Percentiles rank a stretch among this genome's conserved stretches.
Conservation (phyloP, 2,797 vertebrate species). For the Gymnothorax javanicus region DNA sequence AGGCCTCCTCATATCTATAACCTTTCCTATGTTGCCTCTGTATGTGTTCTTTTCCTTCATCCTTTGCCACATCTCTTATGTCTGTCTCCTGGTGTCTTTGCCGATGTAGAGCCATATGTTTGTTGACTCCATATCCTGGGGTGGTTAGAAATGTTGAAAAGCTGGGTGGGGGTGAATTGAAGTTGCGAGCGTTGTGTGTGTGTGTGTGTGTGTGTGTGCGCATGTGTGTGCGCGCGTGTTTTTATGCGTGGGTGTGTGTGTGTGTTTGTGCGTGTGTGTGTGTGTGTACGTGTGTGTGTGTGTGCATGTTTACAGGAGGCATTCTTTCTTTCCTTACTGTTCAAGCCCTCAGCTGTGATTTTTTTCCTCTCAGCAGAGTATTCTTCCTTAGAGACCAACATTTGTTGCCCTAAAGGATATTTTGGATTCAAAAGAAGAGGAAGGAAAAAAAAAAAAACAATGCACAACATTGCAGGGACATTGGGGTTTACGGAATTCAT, state of each 20-base stretch:
- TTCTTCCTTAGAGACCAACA: constrained; percentile 52
- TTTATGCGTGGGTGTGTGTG: constrained; percentile 38
- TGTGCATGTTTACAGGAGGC: constrained; percentile 34
- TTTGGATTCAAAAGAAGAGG: constrained; percentile 61
- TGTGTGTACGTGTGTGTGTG: constrained; percentile 39
- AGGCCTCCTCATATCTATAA: constrained; percentile 66
- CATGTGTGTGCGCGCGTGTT: constrained; percentile 39
- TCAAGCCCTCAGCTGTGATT: constrained; percentile 59
- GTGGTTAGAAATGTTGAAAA: constrained; percentile 54
- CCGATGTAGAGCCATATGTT: constrained; percentile 68
- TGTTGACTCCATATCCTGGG: constrained; percentile 76
- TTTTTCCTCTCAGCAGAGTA: constrained; percentile 30
- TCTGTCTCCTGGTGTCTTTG: constrained; percentile 71
- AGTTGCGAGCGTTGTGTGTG: constrained; percentile 37
- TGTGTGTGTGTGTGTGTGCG: constrained; percentile 45
- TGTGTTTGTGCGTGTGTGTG: constrained; percentile 42
- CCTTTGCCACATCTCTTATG: constrained; percentile 78
- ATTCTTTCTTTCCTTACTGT: constrained; percentile 58
- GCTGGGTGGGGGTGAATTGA: constrained; percentile 43
- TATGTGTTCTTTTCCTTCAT: constrained; percentile 75
- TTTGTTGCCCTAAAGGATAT: constrained; percentile 39
- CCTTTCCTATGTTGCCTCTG: constrained; percentile 64
- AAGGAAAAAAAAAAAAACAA: constrained; percentile 58
- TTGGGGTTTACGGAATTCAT: constrained; percentile 39
- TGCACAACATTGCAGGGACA: constrained; percentile 38